Conservation (phyloP, 2,888 invertebrate species). For the Platycnemis pennipes region DNA sequence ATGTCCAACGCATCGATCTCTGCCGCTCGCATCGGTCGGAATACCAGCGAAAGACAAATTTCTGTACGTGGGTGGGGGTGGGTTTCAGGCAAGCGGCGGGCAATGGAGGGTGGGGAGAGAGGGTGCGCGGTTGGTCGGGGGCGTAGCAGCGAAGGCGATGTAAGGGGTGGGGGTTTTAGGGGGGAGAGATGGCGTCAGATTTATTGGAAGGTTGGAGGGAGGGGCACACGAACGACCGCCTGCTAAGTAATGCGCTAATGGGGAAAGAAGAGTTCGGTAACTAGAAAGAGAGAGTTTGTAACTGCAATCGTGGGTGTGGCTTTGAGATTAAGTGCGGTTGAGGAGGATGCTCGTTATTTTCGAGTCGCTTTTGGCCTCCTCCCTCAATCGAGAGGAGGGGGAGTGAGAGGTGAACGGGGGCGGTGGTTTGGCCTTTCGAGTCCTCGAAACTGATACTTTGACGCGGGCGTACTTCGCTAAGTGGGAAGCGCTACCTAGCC, state of each 20-base stretch:
- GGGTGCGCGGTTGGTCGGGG: background rate
- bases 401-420: background rate
- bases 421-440: background rate
- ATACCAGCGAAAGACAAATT: too few relatives aligned
- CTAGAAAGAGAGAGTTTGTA: slow-evolving; percentile 12
- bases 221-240: background rate
- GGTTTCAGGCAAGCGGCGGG: too few relatives aligned
- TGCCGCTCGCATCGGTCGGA: too few relatives aligned
- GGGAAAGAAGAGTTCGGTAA: background rate
- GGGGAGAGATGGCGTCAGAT: background rate
- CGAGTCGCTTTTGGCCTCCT: background rate
- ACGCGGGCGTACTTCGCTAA: too few relatives aligned
- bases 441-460: too few relatives aligned
- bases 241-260: background rate
- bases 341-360: background rate
- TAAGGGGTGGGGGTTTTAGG: background rate
- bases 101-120: background rate
- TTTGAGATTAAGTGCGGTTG: slow-evolving; percentile 30
- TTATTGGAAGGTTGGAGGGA: background rate
- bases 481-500: too few relatives aligned
- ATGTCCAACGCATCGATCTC: too few relatives aligned
- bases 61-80: too few relatives aligned
- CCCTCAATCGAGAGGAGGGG: background rate
- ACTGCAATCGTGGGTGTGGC: background rate
- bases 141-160: background rate